A percentile compares a stretch with the other conserved stretches of the same genome.
Conservation (phyloP, 2,797 vertebrate species). For the Chrosomus eos region DNA sequence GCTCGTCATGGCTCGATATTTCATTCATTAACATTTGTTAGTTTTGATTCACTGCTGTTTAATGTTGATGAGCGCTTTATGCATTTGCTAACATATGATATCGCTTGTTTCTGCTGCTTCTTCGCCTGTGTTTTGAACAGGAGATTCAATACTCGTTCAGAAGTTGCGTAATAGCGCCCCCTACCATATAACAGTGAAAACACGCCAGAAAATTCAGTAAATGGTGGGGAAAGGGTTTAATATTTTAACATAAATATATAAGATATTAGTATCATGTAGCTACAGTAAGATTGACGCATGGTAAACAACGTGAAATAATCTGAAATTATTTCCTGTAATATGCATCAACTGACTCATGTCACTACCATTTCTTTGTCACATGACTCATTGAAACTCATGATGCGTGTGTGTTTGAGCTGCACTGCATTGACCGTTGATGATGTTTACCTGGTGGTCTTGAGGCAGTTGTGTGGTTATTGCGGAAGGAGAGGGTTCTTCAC, state of each 20-base stretch:
- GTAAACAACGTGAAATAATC: not conserved
- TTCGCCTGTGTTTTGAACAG: too few species aligned
- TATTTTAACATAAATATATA: not conserved
- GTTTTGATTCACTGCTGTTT: too few species aligned
- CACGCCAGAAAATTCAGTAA: too few species aligned
- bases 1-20: too few species aligned
- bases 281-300: not conserved
- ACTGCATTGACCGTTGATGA: not conserved
- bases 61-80: too few species aligned
- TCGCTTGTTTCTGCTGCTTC: too few species aligned
- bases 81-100: too few species aligned
- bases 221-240: too few species aligned
- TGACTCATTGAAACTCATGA: not conserved
- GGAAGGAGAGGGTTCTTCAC: slow-evolving; percentile 93
- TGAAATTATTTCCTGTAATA: not conserved
- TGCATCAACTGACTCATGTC: not conserved
- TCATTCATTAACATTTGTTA: too few species aligned
- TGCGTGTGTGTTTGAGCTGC: not conserved
- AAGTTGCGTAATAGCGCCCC: too few species aligned
- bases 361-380: not conserved
- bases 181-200: too few species aligned
- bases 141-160: too few species aligned
- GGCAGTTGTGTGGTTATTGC: slow-evolving; percentile 88
- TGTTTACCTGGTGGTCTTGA: slow-evolving; percentile 90
- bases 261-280: not conserved